Evolutionary conservation across 2,797 vertebrate genomes (phyloP).

Genomic region (Aeoliscus strigatus): DNA sequence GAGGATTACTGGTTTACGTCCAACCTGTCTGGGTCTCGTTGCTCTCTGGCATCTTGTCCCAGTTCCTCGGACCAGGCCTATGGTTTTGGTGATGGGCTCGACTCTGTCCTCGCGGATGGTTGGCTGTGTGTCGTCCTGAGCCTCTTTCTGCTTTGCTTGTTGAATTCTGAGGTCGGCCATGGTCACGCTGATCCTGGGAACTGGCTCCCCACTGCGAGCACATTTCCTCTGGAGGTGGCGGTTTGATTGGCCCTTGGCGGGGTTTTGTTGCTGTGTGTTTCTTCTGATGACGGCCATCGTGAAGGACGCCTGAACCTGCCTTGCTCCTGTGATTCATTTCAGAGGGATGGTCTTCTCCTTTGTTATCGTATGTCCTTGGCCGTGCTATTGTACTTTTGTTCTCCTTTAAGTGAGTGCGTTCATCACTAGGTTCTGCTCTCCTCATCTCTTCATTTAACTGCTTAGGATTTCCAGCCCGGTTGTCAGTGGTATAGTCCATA

Average conservation of each 20-base stretch:
- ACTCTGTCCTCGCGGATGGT: conserved; percentile 72
- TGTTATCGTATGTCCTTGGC: conserved; percentile 30
- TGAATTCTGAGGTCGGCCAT: conserved; percentile 20
- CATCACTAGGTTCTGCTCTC: conserved; percentile 71
- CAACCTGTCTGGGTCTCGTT: conserved; percentile 96
- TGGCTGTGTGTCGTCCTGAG: conserved; percentile 62
- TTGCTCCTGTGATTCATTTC: conserved; percentile 39
- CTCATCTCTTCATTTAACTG: conserved; percentile 72
- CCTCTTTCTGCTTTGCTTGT: conserved; percentile 58
- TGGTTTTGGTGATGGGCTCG: conserved; percentile 69
- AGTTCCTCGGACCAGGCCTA: conserved; percentile 74
- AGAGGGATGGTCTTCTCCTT: conserved; percentile 23
- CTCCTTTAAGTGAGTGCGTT: conserved; percentile 62
- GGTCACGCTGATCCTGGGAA: conserved; percentile 18
- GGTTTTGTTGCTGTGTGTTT: conserved; percentile 42
- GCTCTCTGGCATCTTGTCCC: conserved; percentile 82
- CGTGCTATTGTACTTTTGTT: conserved; percentile 46
- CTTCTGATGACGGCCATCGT: conserved; percentile 23
- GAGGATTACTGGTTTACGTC: not conserved
- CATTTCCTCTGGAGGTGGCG: conserved; percentile 50
- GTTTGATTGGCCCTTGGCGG: conserved; percentile 73
- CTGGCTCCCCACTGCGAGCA: conserved; percentile 26
- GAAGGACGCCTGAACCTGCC: conserved; percentile 33
- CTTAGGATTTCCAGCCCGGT: conserved; percentile 75
- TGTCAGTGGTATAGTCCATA: conserved; percentile 58